Percentiles rank a stretch among this genome's conserved stretches.
Evolutionary conservation across 2,797 vertebrate genomes (phyloP).

Genomic region (Halcyon badia): DNA sequence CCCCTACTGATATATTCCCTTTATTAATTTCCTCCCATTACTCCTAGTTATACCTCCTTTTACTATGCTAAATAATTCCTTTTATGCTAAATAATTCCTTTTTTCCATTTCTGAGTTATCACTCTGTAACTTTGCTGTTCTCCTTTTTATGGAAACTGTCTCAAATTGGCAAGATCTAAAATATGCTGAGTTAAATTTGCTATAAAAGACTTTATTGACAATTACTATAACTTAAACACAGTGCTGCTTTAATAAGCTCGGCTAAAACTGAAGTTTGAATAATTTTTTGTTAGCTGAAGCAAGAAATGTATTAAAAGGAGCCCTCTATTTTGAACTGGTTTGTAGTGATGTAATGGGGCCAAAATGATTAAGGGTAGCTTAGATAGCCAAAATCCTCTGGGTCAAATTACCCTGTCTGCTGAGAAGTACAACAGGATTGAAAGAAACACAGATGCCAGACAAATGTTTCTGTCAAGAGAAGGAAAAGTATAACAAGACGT

Average conservation of each 20-base stretch:
- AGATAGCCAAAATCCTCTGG: constrained; percentile 52
- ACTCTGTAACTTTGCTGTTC: constrained; percentile 48
- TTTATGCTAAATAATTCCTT: constrained; percentile 71
- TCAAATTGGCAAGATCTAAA: constrained; percentile 68
- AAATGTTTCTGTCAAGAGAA: constrained; percentile 40
- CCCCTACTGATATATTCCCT: constrained; percentile 30
- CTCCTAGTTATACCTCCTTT: constrained; percentile 58
- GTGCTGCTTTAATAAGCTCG: constrained; percentile 37
- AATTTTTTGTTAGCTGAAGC: constrained; percentile 50
- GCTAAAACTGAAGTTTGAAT: constrained; percentile 49
- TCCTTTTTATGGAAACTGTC: constrained; percentile 58
- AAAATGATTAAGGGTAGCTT: constrained; percentile 38
- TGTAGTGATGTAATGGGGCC: constrained; percentile 22
- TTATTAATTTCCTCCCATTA: constrained; percentile 73
- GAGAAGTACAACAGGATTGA: constrained; percentile 21
- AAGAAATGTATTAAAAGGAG: constrained; percentile 48
- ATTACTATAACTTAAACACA: constrained; percentile 61
- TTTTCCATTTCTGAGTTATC: constrained; percentile 61
- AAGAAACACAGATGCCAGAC: background rate
- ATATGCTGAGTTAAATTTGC: constrained; percentile 55
- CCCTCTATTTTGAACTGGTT: constrained; percentile 30
- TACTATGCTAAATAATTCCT: constrained; percentile 73
- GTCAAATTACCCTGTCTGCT: constrained; percentile 52
- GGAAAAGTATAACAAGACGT: background rate
- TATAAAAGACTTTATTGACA: constrained; percentile 71